phyloP scores from a whole-genome alignment of 2,113 vertebrate species.

The Pimephales promelas region DNA sequence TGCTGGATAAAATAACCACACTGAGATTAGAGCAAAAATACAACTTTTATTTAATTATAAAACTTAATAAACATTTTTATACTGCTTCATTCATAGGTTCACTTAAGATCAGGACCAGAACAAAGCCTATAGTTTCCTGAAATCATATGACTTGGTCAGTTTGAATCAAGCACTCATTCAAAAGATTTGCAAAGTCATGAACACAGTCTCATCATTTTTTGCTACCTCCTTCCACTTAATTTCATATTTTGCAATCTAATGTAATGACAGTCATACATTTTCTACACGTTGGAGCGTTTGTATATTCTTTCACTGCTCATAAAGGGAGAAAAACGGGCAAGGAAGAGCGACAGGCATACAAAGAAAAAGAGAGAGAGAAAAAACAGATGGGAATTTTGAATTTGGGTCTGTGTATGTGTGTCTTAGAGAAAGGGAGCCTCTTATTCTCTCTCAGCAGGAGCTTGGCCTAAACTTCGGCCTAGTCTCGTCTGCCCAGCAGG shows the following conservation, averaged over 20 bases:
- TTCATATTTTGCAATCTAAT: constrained; percentile 1
- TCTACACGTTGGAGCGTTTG: not conserved
- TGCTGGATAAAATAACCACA: not conserved
- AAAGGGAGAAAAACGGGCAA: constrained; percentile 32
- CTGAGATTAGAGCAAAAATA: not conserved
- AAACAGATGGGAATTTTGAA: constrained; percentile 78
- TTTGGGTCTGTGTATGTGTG: constrained; percentile 64
- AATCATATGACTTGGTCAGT: not conserved
- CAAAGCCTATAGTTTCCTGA: not conserved
- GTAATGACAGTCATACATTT: not conserved
- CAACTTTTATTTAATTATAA: not conserved
- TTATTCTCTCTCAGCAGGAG: constrained; percentile 77
- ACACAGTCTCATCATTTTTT: not conserved
- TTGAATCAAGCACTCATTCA: not conserved
- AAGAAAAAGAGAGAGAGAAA: constrained; percentile 64
- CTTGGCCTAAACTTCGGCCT: constrained; percentile 73
- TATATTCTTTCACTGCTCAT: not conserved
- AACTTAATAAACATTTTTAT: not conserved
- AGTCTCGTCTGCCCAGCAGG: constrained; percentile 80
- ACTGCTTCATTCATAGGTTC: not conserved
- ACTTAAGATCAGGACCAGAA: not conserved
- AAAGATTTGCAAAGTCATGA: not conserved
- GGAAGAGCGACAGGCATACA: constrained; percentile 41
- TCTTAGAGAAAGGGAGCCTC: constrained; percentile 77
- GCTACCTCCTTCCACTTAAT: not conserved